A percentile compares a stretch with the other conserved stretches of the same genome.
These are phyloP conservation scores for Saccostrea cuccullata DNA, from an alignment of 1,140 invertebrate species.

Conservation along the genomic window DNA sequence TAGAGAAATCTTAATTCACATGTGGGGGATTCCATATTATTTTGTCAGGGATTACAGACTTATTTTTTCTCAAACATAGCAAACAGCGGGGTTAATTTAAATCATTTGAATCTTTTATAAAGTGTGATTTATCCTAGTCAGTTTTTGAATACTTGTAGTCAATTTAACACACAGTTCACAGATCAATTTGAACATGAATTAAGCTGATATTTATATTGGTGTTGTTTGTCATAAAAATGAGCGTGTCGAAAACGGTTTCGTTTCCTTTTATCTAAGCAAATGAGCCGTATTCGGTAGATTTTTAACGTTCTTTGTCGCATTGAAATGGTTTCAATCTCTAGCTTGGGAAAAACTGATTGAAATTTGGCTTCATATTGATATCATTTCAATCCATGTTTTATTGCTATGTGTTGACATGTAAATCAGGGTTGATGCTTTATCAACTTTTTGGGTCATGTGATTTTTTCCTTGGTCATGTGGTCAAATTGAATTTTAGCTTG, in stretches of 20 bases:
- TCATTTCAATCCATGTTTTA: conserved; percentile 27
- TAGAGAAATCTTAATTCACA: background rate
- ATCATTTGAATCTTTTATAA: background rate
- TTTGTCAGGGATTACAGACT: background rate
- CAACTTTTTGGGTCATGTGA: conserved; percentile 27
- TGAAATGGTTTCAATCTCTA: conserved; percentile 26
- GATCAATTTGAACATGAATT: background rate
- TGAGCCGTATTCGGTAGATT: conserved; percentile 17
- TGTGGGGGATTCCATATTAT: background rate
- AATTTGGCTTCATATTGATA: conserved; percentile 24
- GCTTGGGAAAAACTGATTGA: background rate
- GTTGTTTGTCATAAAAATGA: conserved; percentile 37
- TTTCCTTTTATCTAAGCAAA: background rate
- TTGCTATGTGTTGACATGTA: conserved; percentile 35
- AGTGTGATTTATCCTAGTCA: background rate
- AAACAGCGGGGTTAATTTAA: background rate
- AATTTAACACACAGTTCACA: conserved; percentile 15
- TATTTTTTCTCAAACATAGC: background rate
- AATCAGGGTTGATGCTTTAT: conserved; percentile 14
- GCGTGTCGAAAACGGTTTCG: conserved; percentile 2
- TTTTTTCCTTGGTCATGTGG: conserved; percentile 34
- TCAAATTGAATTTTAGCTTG: conserved; percentile 38
- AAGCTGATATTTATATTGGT: conserved; percentile 38
- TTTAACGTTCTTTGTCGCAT: conserved; percentile 33
- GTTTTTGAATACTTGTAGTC: background rate